Percentiles rank a stretch among this genome's conserved stretches.
These are phyloP conservation scores for Drosophila picticornis DNA, from an alignment of 2,888 invertebrate genomes.

Conservation along the genomic window DNA sequence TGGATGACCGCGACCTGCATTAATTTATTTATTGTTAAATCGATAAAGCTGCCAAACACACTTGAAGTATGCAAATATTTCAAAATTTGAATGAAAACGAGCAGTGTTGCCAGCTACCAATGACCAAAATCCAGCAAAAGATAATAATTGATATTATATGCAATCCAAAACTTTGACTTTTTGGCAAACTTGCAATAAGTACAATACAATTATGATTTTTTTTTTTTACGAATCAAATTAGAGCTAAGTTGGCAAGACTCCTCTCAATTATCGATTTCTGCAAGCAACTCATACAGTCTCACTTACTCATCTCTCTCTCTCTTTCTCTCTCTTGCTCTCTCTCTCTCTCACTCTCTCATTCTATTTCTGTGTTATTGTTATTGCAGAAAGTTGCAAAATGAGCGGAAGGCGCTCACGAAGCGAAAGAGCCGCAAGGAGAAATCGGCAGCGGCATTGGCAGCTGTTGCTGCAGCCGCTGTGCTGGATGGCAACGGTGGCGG, in stretches of 20 bases:
- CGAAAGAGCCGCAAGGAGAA: constrained; percentile 83
- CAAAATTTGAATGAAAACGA: background rate
- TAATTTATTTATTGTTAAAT: constrained; percentile 62
- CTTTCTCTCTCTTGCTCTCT: background rate
- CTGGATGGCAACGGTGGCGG: constrained; percentile 74
- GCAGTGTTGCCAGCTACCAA: background rate
- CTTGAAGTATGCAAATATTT: background rate
- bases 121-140: background rate
- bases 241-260: background rate
- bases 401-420: constrained; percentile 81
- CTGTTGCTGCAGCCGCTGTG: constrained; percentile 73
- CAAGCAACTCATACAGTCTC: background rate
- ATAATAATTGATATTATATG: background rate
- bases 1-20: constrained; percentile 69
- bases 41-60: constrained; percentile 25
- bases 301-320: background rate
- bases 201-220: background rate
- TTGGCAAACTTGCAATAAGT: background rate
- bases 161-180: background rate
- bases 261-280: constrained; percentile 15
- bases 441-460: constrained; percentile 76
- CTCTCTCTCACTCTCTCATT: background rate
- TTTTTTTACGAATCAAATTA: background rate
- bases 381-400: constrained; percentile 81
- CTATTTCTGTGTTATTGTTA: too few species aligned